These are phyloP conservation scores for Poeciliopsis turneri DNA, from an alignment of 2,797 vertebrate genomes.

Conservation along the genomic window DNA sequence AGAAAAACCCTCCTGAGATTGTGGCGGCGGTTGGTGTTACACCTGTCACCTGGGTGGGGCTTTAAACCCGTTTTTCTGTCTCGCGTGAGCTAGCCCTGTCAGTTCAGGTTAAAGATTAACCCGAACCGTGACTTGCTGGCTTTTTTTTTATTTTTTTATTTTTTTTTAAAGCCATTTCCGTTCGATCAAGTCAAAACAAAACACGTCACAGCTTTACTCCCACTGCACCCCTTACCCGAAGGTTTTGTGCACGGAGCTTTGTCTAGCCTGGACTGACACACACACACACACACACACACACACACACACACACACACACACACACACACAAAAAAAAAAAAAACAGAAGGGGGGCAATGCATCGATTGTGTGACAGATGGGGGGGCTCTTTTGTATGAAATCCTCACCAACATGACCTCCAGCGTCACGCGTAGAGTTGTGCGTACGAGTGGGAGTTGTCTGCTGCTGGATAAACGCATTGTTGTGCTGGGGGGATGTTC, in stretches of 20 bases:
- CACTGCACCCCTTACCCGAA: neutral
- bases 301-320: too few species aligned
- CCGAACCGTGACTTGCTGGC: neutral
- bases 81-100: neutral
- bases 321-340: neutral
- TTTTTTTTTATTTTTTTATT: neutral
- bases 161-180: neutral
- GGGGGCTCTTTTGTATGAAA: conserved; percentile 71
- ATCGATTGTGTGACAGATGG: conserved; percentile 70
- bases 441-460: conserved; percentile 80
- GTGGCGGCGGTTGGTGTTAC: neutral
- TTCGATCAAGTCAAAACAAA: neutral
- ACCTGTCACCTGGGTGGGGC: neutral
- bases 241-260: conserved; percentile 50
- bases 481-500: conserved; percentile 80
- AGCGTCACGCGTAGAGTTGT: conserved; percentile 70
- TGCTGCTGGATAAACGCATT: conserved; percentile 75
- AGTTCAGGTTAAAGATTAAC: neutral
- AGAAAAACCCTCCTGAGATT: neutral
- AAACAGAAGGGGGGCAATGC: conserved; percentile 18
- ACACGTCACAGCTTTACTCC: conserved; percentile 4
- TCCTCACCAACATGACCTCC: conserved; percentile 71
- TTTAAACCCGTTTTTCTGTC: conserved; percentile 1
- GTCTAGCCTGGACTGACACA: conserved; percentile 30
- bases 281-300: too few species aligned